phyloP scores from a whole-genome alignment of 2,797 vertebrate genomes.

The Notolepis coatsorum region DNA sequence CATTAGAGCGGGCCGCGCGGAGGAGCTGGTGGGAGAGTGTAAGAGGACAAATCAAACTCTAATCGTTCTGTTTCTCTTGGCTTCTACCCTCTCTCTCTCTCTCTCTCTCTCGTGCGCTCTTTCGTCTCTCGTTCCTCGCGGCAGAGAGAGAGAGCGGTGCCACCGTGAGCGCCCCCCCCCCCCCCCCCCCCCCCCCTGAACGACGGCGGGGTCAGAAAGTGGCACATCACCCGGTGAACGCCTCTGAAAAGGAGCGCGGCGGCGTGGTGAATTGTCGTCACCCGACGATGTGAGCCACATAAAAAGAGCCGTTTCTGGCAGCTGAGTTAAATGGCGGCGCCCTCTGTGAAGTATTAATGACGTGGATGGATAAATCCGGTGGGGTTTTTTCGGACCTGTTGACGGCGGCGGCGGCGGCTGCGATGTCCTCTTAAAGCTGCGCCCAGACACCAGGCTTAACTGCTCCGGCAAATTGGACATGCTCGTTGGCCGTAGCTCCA shows the following conservation, averaged over 20 bases:
- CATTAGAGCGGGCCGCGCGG: conserved; percentile 74
- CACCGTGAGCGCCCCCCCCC: too few species aligned
- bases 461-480: conserved; percentile 81
- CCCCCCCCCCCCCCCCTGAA: conserved; percentile 54
- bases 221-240: conserved; percentile 64
- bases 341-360: conserved; percentile 78
- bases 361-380: conserved; percentile 75
- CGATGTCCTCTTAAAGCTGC: conserved; percentile 63
- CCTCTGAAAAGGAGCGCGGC: conserved; percentile 67
- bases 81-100: conserved; percentile 59
- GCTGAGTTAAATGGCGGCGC: conserved; percentile 72
- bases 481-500: conserved; percentile 76
- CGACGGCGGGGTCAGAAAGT: conserved; percentile 67
- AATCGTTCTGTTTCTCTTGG: conserved; percentile 66
- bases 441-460: conserved; percentile 75
- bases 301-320: conserved; percentile 71
- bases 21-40: conserved; percentile 60
- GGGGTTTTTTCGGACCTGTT: conserved; percentile 60
- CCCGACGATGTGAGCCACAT: conserved; percentile 70
- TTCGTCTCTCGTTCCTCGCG: conserved; percentile 59
- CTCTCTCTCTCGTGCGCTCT: too few species aligned
- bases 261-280: conserved; percentile 58
- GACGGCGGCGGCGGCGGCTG: conserved; percentile 46
- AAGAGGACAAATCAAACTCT: conserved; percentile 71
- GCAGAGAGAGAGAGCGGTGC: conserved; percentile 35